A percentile compares a stretch with the other conserved stretches of the same genome.
These are phyloP conservation scores for Cataglyphis livida DNA, from an alignment of 2,888 invertebrate species.

Conservation along the genomic window DNA sequence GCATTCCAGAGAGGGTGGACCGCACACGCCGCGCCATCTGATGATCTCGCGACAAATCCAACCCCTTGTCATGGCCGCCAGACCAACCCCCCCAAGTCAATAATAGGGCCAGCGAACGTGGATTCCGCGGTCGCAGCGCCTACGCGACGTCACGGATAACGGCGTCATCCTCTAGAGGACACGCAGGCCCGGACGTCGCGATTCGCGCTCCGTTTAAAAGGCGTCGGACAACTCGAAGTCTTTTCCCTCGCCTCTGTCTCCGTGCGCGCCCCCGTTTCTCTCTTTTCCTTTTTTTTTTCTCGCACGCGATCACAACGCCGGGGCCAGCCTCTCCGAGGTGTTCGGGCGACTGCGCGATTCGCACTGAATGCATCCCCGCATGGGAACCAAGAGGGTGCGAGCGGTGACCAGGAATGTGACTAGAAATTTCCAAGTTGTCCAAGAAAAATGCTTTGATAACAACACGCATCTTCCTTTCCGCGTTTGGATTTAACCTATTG, in stretches of 20 bases:
- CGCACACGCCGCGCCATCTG: slow-evolving; percentile 79
- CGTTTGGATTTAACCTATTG: not conserved
- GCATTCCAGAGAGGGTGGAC: slow-evolving; percentile 80
- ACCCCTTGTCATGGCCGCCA: slow-evolving; percentile 77
- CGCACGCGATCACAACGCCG: slow-evolving; percentile 39
- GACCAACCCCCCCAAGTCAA: slow-evolving; percentile 75
- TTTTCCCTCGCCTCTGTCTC: not conserved
- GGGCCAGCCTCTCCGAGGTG: slow-evolving; percentile 45
- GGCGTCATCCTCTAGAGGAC: slow-evolving; percentile 33
- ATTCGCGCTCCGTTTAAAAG: not conserved
- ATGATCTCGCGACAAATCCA: slow-evolving; percentile 67
- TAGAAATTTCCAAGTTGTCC: slow-evolving; percentile 5
- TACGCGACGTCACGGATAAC: slow-evolving; percentile 15
- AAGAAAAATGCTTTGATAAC: not conserved
- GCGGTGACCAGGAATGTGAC: slow-evolving; percentile 34
- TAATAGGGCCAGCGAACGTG: slow-evolving; percentile 66
- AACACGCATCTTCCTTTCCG: not conserved
- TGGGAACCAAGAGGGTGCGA: slow-evolving; percentile 71
- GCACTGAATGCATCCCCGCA: slow-evolving; percentile 79
- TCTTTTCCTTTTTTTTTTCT: slow-evolving; percentile 31
- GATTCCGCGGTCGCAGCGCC: slow-evolving; percentile 8
- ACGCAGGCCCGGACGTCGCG: not conserved
- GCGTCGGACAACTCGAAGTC: not conserved
- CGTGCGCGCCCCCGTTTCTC: slow-evolving; percentile 8
- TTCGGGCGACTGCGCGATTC: slow-evolving; percentile 79